Evolutionary conservation across 2,113 vertebrate species (phyloP).

Genomic region (Entelurus aequoreus): DNA sequence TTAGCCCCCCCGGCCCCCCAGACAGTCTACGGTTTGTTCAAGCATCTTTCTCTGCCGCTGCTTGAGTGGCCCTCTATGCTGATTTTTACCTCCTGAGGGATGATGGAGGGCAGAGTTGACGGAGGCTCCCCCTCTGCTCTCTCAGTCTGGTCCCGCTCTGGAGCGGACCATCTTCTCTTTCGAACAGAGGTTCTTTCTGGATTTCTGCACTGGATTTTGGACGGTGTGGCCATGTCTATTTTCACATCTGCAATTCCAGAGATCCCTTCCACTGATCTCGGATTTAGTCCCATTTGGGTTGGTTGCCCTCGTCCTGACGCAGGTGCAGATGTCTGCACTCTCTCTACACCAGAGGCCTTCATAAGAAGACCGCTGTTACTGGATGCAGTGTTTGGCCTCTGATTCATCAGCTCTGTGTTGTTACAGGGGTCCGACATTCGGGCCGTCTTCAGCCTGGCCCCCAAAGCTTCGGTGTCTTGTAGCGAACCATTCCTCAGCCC

Average conservation of each 20-base stretch:
- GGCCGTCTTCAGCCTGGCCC: conserved; percentile 48
- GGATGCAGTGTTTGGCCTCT: conserved; percentile 56
- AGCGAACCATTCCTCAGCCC: conserved; percentile 86
- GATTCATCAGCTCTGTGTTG: conserved; percentile 32
- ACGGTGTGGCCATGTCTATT: conserved; percentile 68
- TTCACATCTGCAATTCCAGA: conserved; percentile 75
- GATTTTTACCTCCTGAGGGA: conserved; percentile 98
- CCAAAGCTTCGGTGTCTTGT: conserved; percentile 73
- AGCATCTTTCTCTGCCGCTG: conserved; percentile 81
- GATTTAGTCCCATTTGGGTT: conserved; percentile 28
- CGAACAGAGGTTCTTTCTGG: conserved; percentile 72
- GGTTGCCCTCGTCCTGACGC: conserved; percentile 72
- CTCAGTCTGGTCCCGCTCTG: conserved; percentile 89
- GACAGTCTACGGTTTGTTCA: conserved; percentile 50
- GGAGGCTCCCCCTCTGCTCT: conserved; percentile 88
- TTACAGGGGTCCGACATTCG: conserved; percentile 44
- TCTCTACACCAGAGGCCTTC: conserved; percentile 53
- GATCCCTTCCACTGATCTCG: conserved; percentile 33
- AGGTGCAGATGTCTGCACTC: conserved; percentile 60
- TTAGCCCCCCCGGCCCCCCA: conserved; percentile 38
- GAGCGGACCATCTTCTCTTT: conserved; percentile 98
- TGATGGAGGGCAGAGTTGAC: conserved; percentile 91
- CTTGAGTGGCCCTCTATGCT: conserved; percentile 98
- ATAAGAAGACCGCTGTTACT: conserved; percentile 73
- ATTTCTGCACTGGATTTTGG: conserved; percentile 73